Evolutionary conservation across 2,113 vertebrate species (phyloP).

Genomic region (Tyto alba): DNA sequence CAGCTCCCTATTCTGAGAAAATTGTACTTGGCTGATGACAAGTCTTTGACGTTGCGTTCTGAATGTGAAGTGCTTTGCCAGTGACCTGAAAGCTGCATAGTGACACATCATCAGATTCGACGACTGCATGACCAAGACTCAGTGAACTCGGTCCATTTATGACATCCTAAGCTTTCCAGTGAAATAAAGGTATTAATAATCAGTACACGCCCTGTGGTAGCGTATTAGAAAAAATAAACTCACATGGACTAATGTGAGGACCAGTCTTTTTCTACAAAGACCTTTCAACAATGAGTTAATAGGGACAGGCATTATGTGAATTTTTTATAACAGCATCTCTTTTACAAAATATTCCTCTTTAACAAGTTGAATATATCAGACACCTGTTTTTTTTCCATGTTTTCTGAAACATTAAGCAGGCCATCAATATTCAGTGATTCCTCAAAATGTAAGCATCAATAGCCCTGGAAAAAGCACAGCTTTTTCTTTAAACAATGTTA

Average conservation of each 20-base stretch:
- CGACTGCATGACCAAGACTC: background rate
- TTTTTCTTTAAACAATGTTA: background rate
- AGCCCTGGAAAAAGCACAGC: background rate
- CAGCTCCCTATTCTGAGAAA: background rate
- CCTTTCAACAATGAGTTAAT: background rate
- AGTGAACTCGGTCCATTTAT: background rate
- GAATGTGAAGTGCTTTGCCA: background rate
- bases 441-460: background rate
- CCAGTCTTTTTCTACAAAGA: background rate
- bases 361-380: background rate
- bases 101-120: background rate
- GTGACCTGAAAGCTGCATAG: background rate
- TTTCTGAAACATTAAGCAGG: background rate
- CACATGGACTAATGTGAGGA: background rate
- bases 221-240: background rate
- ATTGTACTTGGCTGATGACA: background rate
- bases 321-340: background rate
- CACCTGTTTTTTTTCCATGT: background rate
- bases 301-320: background rate
- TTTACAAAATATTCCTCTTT: background rate
- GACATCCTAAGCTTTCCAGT: background rate
- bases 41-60: background rate
- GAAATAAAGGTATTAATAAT: background rate
- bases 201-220: background rate
- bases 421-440: background rate